A percentile compares a stretch with the other conserved stretches of the same genome.
These are phyloP conservation scores for Carollia perspicillata DNA, from an alignment of 2,113 vertebrate genomes.

Conservation along the genomic window DNA sequence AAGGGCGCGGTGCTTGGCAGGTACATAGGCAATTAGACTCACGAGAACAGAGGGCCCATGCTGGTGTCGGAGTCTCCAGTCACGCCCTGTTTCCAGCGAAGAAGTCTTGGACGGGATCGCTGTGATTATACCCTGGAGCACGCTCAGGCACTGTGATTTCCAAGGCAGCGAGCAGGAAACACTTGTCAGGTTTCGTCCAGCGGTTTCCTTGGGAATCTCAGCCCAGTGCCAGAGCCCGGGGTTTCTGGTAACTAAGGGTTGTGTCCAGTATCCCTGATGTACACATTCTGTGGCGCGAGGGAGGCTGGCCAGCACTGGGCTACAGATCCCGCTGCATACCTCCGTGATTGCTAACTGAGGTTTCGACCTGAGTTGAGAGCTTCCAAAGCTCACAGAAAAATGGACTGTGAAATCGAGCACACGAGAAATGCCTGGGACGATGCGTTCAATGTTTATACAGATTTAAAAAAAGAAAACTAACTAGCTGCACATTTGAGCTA, in stretches of 20 bases:
- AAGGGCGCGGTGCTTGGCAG: rapidly evolving
- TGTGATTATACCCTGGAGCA: neutral
- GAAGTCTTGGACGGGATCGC: neutral
- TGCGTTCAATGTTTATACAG: constrained; percentile 63
- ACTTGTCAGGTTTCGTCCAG: neutral
- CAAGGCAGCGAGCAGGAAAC: neutral
- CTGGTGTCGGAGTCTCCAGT: neutral
- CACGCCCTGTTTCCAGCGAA: neutral
- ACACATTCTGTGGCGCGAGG: constrained; percentile 23
- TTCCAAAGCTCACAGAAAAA: constrained; percentile 78
- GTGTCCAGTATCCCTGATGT: neutral
- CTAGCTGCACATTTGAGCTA: constrained; percentile 74
- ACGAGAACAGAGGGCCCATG: rapidly evolving
- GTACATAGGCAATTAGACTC: rapidly evolving
- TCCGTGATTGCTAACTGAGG: constrained; percentile 71
- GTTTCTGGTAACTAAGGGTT: neutral
- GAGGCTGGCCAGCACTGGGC: constrained; percentile 61
- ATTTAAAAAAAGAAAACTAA: constrained; percentile 52
- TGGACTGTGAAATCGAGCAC: constrained; percentile 76
- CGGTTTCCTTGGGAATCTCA: neutral
- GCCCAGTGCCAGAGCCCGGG: neutral
- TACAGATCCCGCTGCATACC: constrained; percentile 32
- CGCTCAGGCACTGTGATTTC: neutral
- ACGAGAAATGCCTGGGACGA: constrained; percentile 68
- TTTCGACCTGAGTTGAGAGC: constrained; percentile 72